These are phyloP conservation scores for Taeniopygia guttata DNA, from an alignment of 2,797 vertebrate genomes.

Conservation along the genomic window DNA sequence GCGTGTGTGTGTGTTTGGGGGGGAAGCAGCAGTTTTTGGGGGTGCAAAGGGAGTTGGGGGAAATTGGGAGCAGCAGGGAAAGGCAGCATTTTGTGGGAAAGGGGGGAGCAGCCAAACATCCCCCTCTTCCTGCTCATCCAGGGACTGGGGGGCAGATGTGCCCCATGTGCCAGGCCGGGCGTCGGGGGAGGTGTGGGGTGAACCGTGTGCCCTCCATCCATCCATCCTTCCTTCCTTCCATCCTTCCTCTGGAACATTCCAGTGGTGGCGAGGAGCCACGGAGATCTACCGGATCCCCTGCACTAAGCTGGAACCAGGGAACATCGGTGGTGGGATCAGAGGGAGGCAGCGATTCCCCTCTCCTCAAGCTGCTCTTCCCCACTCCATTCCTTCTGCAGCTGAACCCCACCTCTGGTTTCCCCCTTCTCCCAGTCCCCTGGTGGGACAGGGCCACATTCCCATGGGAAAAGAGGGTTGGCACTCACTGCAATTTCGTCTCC, in stretches of 20 bases:
- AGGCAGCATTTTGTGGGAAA: constrained; percentile 40
- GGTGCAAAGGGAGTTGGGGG: neutral
- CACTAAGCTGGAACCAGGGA: constrained; percentile 64
- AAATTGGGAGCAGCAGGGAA: neutral
- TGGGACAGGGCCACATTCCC: neutral
- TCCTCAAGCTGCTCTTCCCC: neutral
- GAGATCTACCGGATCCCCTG: constrained; percentile 72
- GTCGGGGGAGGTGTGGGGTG: neutral
- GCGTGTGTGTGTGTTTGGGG: neutral
- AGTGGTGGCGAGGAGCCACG: constrained; percentile 4
- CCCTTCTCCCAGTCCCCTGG: neutral
- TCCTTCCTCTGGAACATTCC: constrained; percentile 53
- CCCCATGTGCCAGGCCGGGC: neutral
- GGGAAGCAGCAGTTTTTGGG: neutral
- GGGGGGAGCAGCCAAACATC: neutral
- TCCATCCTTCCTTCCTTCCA: neutral
- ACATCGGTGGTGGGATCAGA: neutral
- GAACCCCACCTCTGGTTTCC: neutral
- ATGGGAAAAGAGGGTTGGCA: neutral
- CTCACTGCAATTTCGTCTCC: constrained; percentile 94
- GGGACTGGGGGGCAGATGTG: neutral
- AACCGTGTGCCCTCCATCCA: constrained; percentile 25
- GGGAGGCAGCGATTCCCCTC: neutral
- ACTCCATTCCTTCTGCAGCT: neutral
- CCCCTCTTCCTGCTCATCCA: neutral